These are phyloP conservation scores for Siniperca scherzeri DNA, from an alignment of 2,797 vertebrate species.

Conservation along the genomic window DNA sequence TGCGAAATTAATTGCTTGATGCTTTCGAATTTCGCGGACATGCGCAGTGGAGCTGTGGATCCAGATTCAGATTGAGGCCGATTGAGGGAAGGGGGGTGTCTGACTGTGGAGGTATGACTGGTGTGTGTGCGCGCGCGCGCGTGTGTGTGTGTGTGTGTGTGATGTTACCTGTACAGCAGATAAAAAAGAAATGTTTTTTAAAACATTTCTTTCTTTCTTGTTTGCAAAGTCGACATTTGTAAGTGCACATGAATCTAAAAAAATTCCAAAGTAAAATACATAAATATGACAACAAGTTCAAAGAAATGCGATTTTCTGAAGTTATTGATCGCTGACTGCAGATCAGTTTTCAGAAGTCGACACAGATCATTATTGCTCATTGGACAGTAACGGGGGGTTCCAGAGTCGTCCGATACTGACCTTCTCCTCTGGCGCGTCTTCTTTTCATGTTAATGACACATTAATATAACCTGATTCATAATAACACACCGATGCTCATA, in stretches of 20 bases:
- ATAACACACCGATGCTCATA: neutral
- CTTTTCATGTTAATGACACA: neutral
- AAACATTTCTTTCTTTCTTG: neutral
- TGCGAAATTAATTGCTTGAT: conserved; percentile 32
- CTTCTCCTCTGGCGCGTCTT: neutral
- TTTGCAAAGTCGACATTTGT: no score
- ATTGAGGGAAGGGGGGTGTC: neutral
- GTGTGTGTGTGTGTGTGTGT: conserved; percentile 6
- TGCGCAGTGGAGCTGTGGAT: conserved; percentile 46
- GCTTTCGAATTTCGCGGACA: conserved; percentile 28
- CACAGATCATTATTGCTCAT: neutral
- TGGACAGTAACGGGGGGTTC: no score
- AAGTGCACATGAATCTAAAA: neutral
- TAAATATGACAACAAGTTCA: neutral
- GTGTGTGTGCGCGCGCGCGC: neutral
- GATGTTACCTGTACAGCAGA: no score
- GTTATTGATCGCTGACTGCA: neutral
- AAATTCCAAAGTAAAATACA: neutral
- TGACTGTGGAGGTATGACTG: conserved; percentile 20
- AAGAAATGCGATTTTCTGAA: neutral
- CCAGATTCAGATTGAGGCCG: neutral
- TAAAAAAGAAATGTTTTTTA: no score
- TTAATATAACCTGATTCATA: no score
- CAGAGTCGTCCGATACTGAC: neutral
- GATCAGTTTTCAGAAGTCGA: neutral